Base-by-base conservation (phyloP, 2,113 vertebrate species). In the Heliornis fulica region DNA sequence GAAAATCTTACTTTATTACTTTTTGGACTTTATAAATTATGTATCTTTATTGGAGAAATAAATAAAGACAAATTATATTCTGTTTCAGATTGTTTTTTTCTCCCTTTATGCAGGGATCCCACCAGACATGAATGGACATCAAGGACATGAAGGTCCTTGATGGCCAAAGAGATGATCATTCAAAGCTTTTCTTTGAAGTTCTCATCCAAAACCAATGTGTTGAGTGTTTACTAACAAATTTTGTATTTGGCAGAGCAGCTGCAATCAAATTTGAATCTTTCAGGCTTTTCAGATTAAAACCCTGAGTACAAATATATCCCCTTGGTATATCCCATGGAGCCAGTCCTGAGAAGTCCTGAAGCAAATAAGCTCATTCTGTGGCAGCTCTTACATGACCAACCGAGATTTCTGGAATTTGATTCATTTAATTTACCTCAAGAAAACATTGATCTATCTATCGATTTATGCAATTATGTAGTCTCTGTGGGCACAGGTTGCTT, bases 21-120 rank as follows among this genome's bases (percentile, higher is more conserved):
- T 85, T 70, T 76, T 70, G 2, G 2, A 16, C 54, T 63, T 88
- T 74, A 43, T 60, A 85, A 91, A 83, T 83, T 69, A 69, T 56
- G 13, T 48, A 28, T 38, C 22, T 31, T 89, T 78, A 43, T 46
- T 80, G 23, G 41, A 81, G 21, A 92, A 95, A 92, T 74, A 83
- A 95, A 94, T 50, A 34, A 75, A 91, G 13, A n/a, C 36, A 85
- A 89, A 57, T 38, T 66, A 80, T 69, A 74, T 65, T 87, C 68
- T 82, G 10, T 54, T 84, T 91, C 61, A 68, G n/a, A 48, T 25
- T 68, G 48, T 50, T 26, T 34, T n/a, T 79, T 43, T 71, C 36
- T 4, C 2, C 2, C 45, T 64, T 1, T 57, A 36, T 34, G 34
- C 26, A 64, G 10, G 11, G 5, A 51, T 59, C 34, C 38, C 28